These are phyloP conservation scores for Piprites chloris DNA, from an alignment of 2,113 vertebrate genomes.

Conservation along the genomic window DNA sequence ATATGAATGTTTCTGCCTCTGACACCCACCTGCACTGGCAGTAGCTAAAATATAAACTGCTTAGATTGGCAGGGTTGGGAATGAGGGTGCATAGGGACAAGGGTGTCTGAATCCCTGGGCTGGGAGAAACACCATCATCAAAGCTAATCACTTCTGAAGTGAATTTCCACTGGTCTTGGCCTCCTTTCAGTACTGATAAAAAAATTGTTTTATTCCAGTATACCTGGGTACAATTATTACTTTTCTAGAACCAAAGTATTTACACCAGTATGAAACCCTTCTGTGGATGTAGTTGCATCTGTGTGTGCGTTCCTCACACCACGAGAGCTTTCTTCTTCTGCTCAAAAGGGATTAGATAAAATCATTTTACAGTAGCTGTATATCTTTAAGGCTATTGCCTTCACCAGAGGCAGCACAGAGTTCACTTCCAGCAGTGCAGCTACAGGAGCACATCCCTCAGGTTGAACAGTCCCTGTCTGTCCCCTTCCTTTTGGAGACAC, in stretches of 20 bases:
- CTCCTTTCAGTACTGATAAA: neutral
- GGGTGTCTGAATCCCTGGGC: neutral
- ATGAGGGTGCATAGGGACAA: neutral
- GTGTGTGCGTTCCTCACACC: fast-evolving
- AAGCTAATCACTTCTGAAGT: neutral
- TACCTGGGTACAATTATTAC: neutral
- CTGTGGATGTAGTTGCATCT: neutral
- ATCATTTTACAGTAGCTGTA: neutral
- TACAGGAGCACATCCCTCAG: neutral
- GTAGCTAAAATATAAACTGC: neutral
- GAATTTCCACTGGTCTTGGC: neutral
- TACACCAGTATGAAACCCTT: neutral
- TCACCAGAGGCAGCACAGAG: neutral
- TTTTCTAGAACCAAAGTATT: neutral
- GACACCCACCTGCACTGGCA: neutral
- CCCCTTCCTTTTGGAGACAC: neutral
- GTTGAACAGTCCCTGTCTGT: neutral
- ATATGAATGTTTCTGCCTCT: neutral
- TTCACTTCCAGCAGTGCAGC: neutral
- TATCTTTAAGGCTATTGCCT: neutral
- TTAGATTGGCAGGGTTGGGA: neutral
- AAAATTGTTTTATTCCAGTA: neutral
- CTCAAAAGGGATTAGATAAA: neutral
- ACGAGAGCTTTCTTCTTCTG: neutral
- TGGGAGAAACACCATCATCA: neutral